Conservation (phyloP, 2,797 vertebrate species). For the Onychomys arenicola region DNA sequence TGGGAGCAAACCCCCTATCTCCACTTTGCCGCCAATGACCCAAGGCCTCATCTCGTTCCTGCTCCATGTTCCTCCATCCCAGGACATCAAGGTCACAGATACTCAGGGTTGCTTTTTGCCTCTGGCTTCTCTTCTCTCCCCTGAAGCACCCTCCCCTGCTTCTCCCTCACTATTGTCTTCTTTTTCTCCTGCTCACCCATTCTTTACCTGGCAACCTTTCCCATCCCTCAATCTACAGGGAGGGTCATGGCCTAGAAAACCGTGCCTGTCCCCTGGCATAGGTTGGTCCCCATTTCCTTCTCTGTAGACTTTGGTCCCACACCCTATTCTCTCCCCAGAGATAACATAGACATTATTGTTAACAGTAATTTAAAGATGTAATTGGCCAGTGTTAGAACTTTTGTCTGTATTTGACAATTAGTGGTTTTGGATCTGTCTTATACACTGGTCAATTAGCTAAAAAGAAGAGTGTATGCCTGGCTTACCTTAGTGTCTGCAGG, state of each 20-base stretch:
- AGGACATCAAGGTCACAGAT: background rate
- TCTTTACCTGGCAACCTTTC: too few species aligned
- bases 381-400: background rate
- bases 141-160: background rate
- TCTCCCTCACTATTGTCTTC: background rate
- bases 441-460: background rate
- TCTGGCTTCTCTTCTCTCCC: background rate
- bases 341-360: too few species aligned
- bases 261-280: background rate
- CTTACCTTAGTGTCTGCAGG: background rate
- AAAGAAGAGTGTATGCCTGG: background rate
- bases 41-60: background rate
- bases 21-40: background rate
- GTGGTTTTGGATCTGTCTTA: background rate
- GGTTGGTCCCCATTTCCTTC: background rate
- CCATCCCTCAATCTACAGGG: too few species aligned
- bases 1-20: too few species aligned
- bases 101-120: background rate
- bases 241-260: background rate
- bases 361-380: background rate
- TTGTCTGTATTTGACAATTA: background rate
- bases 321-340: background rate
- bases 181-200: too few species aligned
- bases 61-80: too few species aligned
- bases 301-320: background rate